Conservation (phyloP, 1,140 invertebrate species). For the Homarus americanus region DNA sequence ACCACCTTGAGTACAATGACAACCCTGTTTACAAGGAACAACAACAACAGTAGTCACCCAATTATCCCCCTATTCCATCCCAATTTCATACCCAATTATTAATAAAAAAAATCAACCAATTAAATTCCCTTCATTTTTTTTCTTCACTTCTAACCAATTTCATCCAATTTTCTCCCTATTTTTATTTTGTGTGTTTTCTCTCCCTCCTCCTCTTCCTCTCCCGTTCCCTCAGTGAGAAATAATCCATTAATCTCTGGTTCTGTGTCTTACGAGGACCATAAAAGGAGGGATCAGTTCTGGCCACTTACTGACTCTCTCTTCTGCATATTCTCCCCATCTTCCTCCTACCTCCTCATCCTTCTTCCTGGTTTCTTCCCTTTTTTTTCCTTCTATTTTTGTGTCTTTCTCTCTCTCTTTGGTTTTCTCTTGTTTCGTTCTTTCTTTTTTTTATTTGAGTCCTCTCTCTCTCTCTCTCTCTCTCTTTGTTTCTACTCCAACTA, state of each 20-base stretch:
- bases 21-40: no score
- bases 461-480: slow-evolving; percentile 8
- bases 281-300: slow-evolving; percentile 4
- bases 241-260: neutral
- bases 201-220: neutral
- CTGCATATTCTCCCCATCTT: neutral
- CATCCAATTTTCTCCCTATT: no score
- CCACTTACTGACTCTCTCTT: neutral
- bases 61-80: no score
- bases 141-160: no score
- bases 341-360: neutral
- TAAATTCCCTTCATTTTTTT: no score
- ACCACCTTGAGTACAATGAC: no score
- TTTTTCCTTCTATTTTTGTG: neutral
- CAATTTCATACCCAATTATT: no score
- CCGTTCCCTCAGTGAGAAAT: neutral
- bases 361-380: neutral
- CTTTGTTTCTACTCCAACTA: neutral
- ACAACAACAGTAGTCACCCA: no score
- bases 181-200: no score
- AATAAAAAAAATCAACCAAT: no score
- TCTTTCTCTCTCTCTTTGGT: neutral
- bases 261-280: slow-evolving; percentile 8
- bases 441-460: neutral
- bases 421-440: neutral